Evolutionary conservation across 1,140 invertebrate genomes (phyloP).

Genomic region (Zaprionus ghesquierei): DNA sequence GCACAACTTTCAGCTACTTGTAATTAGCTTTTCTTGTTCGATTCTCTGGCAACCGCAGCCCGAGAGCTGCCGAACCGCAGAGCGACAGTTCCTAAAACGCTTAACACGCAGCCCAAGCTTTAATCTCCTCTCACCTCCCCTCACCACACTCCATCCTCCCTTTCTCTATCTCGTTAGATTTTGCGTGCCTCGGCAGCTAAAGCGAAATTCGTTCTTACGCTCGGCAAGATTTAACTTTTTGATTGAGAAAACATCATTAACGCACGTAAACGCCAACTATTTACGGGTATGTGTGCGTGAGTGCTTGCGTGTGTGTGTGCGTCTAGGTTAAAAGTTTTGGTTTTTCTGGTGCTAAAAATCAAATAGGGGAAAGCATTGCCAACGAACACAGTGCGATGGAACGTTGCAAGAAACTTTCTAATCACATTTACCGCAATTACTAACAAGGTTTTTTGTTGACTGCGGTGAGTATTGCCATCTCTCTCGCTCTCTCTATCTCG

Average conservation of each 20-base stretch:
- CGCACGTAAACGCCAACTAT: slow-evolving; percentile 79
- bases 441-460: slow-evolving; percentile 79
- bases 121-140: not conserved
- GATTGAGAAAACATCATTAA: slow-evolving; percentile 81
- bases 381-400: slow-evolving; percentile 24
- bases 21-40: slow-evolving; percentile 80
- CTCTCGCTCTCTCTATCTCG: not conserved
- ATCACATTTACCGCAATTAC: slow-evolving; percentile 80
- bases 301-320: not conserved
- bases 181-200: slow-evolving; percentile 57
- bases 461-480: slow-evolving; percentile 23
- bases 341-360: slow-evolving; percentile 75
- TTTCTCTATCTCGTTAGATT: slow-evolving; percentile 20
- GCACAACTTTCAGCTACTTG: slow-evolving; percentile 78
- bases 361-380: slow-evolving; percentile 68
- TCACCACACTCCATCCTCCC: not conserved
- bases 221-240: slow-evolving; percentile 78
- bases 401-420: slow-evolving; percentile 68
- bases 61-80: slow-evolving; percentile 36
- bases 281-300: slow-evolving; percentile 46
- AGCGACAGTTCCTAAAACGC: slow-evolving; percentile 64
- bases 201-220: slow-evolving; percentile 63
- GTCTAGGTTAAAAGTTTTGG: slow-evolving; percentile 73
- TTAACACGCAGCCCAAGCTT: slow-evolving; percentile 47
- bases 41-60: slow-evolving; percentile 60